phyloP scores from a whole-genome alignment of 2,888 invertebrate genomes.

The Oeneis ivallda region DNA sequence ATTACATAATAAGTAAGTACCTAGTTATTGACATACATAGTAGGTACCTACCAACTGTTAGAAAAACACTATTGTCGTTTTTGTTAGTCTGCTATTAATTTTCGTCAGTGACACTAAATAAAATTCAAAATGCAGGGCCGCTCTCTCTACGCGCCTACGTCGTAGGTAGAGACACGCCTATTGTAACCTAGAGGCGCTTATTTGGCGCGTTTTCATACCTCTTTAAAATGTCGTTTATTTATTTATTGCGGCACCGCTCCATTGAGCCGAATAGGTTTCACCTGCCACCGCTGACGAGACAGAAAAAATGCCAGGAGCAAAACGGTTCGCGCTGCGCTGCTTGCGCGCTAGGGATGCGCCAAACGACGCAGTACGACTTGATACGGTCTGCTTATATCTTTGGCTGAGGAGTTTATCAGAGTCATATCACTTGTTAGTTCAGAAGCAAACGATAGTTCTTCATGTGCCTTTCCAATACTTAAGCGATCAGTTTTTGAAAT shows the following conservation, averaged over 20 bases:
- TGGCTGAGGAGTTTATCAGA: background rate
- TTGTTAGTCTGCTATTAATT: background rate
- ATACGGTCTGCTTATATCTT: background rate
- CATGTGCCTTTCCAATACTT: no score
- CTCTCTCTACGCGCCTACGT: no score
- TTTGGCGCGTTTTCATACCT: background rate
- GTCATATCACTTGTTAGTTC: background rate
- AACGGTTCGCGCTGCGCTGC: background rate
- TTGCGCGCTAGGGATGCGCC: background rate
- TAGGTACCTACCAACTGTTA: no score
- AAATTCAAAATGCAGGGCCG: background rate
- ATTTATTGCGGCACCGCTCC: background rate
- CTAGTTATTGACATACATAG: no score
- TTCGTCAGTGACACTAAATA: background rate
- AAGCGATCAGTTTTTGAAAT: no score
- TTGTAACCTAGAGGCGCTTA: background rate
- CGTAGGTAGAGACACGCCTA: background rate
- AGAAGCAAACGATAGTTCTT: background rate
- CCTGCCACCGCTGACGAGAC: conserved; percentile 1
- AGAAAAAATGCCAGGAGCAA: background rate
- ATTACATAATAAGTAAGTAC: no score
- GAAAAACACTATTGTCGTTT: no score
- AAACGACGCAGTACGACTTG: background rate
- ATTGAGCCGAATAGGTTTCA: conserved; percentile 11
- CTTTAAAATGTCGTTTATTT: conserved; percentile 4